phyloP scores from a whole-genome alignment of 2,888 invertebrate genomes.

The Hypena proboscidalis region DNA sequence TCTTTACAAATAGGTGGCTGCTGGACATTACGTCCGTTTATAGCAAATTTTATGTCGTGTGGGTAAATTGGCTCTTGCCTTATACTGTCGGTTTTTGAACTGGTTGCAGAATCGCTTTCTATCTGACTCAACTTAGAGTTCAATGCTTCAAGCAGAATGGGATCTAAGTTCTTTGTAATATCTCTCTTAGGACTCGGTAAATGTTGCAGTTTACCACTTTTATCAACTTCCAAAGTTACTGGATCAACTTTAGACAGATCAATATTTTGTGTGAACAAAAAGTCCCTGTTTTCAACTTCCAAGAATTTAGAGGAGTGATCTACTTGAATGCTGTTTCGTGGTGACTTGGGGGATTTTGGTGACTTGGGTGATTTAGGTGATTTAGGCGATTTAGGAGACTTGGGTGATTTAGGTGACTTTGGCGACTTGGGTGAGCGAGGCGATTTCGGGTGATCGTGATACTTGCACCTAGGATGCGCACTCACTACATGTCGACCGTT shows the following conservation, averaged over 20 bases:
- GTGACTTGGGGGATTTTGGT: slow-evolving; percentile 84
- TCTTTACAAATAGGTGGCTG: slow-evolving; percentile 75
- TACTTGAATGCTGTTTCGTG: slow-evolving; percentile 70
- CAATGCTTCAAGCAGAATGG: slow-evolving; percentile 87
- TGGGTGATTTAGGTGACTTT: slow-evolving; percentile 87
- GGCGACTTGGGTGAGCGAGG: slow-evolving; percentile 79
- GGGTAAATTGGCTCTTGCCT: slow-evolving; percentile 82
- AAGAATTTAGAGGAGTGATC: slow-evolving; percentile 75
- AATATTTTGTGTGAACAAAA: slow-evolving; percentile 90
- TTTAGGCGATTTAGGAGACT: slow-evolving; percentile 87
- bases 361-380: slow-evolving; percentile 86
- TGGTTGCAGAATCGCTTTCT: slow-evolving; percentile 91
- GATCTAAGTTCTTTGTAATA: slow-evolving; percentile 89
- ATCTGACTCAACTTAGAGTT: slow-evolving; percentile 91
- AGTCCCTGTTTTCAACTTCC: slow-evolving; percentile 85
- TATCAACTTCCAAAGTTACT: slow-evolving; percentile 89
- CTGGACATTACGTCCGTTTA: slow-evolving; percentile 74
- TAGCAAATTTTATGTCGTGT: slow-evolving; percentile 83
- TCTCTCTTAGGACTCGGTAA: slow-evolving; percentile 89
- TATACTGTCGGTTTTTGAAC: slow-evolving; percentile 89
- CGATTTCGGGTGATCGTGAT: slow-evolving; percentile 81
- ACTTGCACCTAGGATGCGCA: slow-evolving; percentile 79
- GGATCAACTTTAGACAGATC: slow-evolving; percentile 91
- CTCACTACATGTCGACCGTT: slow-evolving; percentile 76
- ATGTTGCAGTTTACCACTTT: slow-evolving; percentile 86